phyloP scores from a whole-genome alignment of 2,113 vertebrate genomes.

The Anarhynchus alexandrinus region DNA sequence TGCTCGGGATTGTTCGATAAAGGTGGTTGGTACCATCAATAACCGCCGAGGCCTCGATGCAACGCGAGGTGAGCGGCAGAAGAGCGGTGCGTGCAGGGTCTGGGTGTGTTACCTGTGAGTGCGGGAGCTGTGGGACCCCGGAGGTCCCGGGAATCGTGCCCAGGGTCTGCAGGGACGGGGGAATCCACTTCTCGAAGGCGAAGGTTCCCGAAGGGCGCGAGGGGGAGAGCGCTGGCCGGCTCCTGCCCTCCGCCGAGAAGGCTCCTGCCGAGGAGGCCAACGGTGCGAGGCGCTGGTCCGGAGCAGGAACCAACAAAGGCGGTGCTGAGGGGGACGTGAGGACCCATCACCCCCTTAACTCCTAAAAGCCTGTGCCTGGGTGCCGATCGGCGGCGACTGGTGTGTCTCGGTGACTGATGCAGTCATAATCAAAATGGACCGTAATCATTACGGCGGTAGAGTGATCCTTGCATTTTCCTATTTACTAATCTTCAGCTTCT shows the following conservation, averaged over 20 bases:
- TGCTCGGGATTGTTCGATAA: accelerated
- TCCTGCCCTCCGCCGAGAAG: background rate
- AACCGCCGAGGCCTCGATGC: background rate
- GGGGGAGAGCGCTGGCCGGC: background rate
- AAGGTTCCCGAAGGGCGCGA: too few species aligned
- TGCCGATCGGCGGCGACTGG: background rate
- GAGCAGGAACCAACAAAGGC: background rate
- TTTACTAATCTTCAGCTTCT: conserved; percentile 65
- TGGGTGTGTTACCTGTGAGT: accelerated
- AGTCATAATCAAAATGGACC: conserved; percentile 14
- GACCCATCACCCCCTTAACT: background rate
- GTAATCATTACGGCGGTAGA: background rate
- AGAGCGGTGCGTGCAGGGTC: accelerated
- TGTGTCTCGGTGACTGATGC: background rate
- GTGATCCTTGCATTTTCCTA: conserved; percentile 44
- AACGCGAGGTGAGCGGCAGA: background rate
- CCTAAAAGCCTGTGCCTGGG: background rate
- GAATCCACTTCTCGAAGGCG: accelerated
- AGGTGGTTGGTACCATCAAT: accelerated
- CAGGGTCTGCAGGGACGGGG: background rate
- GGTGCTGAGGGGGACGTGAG: accelerated
- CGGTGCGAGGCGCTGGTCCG: too few species aligned
- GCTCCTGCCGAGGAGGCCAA: background rate
- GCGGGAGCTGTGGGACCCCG: background rate
- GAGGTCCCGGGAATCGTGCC: accelerated